Base-by-base conservation (phyloP, 2,888 invertebrate genomes). In the Lithosia quadra region DNA sequence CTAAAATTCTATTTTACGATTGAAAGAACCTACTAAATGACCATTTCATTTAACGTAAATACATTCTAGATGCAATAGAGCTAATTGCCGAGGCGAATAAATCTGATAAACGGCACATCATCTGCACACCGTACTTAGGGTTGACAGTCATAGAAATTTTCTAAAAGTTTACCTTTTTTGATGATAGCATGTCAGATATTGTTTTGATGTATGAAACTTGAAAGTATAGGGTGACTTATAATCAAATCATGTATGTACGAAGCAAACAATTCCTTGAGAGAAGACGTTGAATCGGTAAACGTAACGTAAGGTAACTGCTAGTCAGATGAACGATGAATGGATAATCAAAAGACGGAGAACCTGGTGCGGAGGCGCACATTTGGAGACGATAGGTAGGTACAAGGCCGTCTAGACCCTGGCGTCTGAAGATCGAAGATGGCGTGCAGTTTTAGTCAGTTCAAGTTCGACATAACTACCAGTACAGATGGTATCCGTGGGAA, bases 41-140 rank as follows among this genome's bases (percentile, higher is more conserved):
- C 4, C 18, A 43, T 43, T 43, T 18, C 43, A 43, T 64, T 22
- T 53, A 58, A 69, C 65, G 68, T 69, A 66, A 65, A 34, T n/a
- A 10, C 62, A 70, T 68, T 63, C 59, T 55, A 57, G 13, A 55
- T 67, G 67, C 56, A 69, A 66, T 68, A 53, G 65, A 55, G 59
- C 58, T 73, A 78, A 79, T 77, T 75, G 75, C 28, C 22, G 60
- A 49, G 11, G 67, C 61, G 60, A 67, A 53, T 68, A 65, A 61
- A 76, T 78, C 72, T 71, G 70, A 80, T 78, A 74, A 49, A 22
- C 24, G 66, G 24, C 28, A 70, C 67, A 76, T 81, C 70, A 78
- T 69, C 70, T 68, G 60, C 74, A 68, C 61, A 71, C 15, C 59
- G 56, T 22, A 33, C 15, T 13, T 59, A 67, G 61, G 67, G 67